These are phyloP conservation scores for Mohoua ochrocephala DNA, from an alignment of 2,113 vertebrate genomes.

Conservation along the genomic window DNA sequence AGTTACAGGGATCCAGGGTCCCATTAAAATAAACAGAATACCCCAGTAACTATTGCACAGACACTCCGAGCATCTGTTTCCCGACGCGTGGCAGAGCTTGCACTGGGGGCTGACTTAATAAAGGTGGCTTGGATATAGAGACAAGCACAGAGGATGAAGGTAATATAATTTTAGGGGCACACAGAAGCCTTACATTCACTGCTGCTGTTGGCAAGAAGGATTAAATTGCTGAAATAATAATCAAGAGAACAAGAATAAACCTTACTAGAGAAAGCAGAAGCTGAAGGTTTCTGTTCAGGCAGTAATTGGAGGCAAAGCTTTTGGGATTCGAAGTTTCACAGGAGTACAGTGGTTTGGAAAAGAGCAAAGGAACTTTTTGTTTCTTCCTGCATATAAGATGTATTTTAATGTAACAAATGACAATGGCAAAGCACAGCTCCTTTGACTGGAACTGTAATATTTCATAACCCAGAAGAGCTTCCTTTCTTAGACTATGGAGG, in stretches of 20 bases:
- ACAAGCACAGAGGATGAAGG: background rate
- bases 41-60: background rate
- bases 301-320: background rate
- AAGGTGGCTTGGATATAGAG: conserved; percentile 4
- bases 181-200: background rate
- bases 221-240: conserved; percentile 29
- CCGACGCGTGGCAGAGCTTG: background rate
- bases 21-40: conserved; percentile 50
- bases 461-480: background rate
- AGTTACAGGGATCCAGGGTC: conserved; percentile 9
- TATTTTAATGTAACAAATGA: background rate
- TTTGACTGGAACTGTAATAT: background rate
- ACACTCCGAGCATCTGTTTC: conserved; percentile 22
- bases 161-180: conserved; percentile 4
- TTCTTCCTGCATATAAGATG: background rate
- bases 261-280: background rate
- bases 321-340: background rate
- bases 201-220: background rate
- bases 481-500: background rate
- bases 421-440: background rate
- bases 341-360: background rate
- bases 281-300: background rate
- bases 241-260: background rate
- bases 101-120: conserved; percentile 3
- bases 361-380: background rate